These are phyloP conservation scores for Mesocricetus auratus DNA, from an alignment of 2,113 vertebrate species.

Conservation along the genomic window DNA sequence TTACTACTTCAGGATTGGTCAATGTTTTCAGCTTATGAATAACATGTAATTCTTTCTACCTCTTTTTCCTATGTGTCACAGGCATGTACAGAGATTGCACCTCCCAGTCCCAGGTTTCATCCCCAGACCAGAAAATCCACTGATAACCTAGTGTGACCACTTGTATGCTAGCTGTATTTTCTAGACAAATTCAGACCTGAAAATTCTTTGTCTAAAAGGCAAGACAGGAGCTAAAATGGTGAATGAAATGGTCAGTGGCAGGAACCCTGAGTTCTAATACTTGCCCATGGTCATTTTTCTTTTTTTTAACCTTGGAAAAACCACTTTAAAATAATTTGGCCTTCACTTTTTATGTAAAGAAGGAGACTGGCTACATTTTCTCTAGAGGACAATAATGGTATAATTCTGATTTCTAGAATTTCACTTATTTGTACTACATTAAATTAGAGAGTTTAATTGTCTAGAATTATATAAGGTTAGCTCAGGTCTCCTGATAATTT, in stretches of 20 bases:
- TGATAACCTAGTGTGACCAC: not conserved
- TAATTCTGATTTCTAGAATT: not conserved
- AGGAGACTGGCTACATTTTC: not conserved
- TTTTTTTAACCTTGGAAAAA: not conserved
- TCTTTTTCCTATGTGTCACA: not conserved
- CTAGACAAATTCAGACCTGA: not conserved
- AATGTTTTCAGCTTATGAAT: not conserved
- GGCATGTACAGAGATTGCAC: not conserved
- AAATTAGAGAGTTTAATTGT: not conserved
- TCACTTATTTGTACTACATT: not conserved
- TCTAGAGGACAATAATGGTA: not conserved
- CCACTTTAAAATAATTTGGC: not conserved
- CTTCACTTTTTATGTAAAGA: not conserved
- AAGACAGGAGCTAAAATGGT: not conserved
- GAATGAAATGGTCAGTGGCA: not conserved
- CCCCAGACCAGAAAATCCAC: not conserved
- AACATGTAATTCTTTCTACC: not conserved
- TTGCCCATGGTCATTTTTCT: not conserved
- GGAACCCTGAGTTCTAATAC: not conserved
- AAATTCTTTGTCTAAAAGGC: conserved; percentile 14
- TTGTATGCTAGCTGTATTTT: not conserved
- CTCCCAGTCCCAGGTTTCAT: not conserved
- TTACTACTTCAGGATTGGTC: not conserved
- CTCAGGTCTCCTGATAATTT: not conserved
- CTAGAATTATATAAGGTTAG: not conserved